These are phyloP conservation scores for Cremastobaeus sp. DNA, from an alignment of 2,888 invertebrate species.

Conservation along the genomic window DNA sequence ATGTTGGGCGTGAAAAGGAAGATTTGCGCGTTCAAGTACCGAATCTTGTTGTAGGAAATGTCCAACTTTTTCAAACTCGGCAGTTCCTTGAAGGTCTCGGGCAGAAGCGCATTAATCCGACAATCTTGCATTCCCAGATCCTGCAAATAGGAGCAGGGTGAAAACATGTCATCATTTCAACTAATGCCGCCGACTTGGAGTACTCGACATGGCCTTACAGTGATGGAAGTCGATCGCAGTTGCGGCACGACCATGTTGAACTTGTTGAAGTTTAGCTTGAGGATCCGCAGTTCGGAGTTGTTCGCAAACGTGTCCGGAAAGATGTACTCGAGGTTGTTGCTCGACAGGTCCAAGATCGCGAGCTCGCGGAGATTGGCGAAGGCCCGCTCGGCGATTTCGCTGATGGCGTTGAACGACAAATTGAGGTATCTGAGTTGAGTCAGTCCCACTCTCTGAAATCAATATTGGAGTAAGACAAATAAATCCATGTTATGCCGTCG, in stretches of 20 bases:
- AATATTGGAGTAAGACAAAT: not conserved
- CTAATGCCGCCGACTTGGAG: no score
- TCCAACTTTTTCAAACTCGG: slow-evolving; percentile 69
- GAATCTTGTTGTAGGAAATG: slow-evolving; percentile 71
- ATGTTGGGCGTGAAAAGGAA: slow-evolving; percentile 62
- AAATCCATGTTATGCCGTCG: not conserved
- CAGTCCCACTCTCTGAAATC: slow-evolving; percentile 71
- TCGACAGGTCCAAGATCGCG: slow-evolving; percentile 78
- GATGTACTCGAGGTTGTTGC: slow-evolving; percentile 77
- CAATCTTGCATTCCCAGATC: slow-evolving; percentile 69
- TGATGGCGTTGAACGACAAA: slow-evolving; percentile 78
- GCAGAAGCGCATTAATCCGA: slow-evolving; percentile 68
- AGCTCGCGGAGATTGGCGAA: slow-evolving; percentile 78
- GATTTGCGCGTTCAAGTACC: slow-evolving; percentile 64
- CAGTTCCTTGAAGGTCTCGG: slow-evolving; percentile 68
- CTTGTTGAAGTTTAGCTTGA: slow-evolving; percentile 73
- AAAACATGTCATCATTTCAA: no score
- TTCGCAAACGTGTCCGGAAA: slow-evolving; percentile 76
- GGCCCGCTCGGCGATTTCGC: slow-evolving; percentile 76
- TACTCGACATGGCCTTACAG: slow-evolving; percentile 64
- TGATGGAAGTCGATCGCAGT: slow-evolving; percentile 67
- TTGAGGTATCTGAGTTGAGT: slow-evolving; percentile 75
- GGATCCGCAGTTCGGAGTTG: slow-evolving; percentile 69
- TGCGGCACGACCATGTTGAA: slow-evolving; percentile 71
- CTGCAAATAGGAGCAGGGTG: no score